Evolutionary conservation across 2,888 invertebrate species (phyloP), one percentile per base, ranked within the genome.

Genomic region (Griposia aprilina): DNA sequence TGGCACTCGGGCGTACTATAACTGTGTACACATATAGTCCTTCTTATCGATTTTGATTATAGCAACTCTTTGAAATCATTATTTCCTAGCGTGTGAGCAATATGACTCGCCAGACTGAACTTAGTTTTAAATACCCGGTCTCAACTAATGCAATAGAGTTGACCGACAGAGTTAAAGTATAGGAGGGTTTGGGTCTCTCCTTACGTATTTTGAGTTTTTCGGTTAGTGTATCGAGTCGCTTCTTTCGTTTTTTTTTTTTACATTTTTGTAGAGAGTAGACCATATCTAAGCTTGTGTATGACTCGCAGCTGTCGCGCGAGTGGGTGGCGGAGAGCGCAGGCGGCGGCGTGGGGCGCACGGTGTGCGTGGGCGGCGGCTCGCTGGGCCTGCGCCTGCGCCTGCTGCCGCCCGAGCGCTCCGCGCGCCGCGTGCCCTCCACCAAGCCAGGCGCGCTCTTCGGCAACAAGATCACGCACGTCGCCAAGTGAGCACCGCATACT

Each of bases 381-480:
- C 97, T 99, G 86, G 98, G 98, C 84, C 97, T 99, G 87, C 98
- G 98, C 45, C 95, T 98, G 90, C 98, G 98, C 91, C 98, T 99
- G 94, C 97, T 98, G 90, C 98, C 99, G 76, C 98, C 98, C 81
- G 99, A 99, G 95, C 98, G 98, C 72, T 98, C 98, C 17, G 97
- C 98, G 87, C 97, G 98, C 88, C 97, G 99, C 91, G 98, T 98
- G 88, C 99, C 99, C 84, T 98, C 98, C 75, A 98, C 98, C 79
- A 98, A 99, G 95, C 98, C 98, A 78, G 98, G 98, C 87, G 98
- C 99, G 80, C 97, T 99, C 71, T 99, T 99, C 96, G 99, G 99
- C 79, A 98, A 99, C 90, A 99, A 98, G 97, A 98, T 99, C 94
- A 98, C 98, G 90, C 98, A 98, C 95, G 98, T 99, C 88, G 98